phyloP scores from a whole-genome alignment of 2,797 vertebrate species.

The Clamator glandarius region DNA sequence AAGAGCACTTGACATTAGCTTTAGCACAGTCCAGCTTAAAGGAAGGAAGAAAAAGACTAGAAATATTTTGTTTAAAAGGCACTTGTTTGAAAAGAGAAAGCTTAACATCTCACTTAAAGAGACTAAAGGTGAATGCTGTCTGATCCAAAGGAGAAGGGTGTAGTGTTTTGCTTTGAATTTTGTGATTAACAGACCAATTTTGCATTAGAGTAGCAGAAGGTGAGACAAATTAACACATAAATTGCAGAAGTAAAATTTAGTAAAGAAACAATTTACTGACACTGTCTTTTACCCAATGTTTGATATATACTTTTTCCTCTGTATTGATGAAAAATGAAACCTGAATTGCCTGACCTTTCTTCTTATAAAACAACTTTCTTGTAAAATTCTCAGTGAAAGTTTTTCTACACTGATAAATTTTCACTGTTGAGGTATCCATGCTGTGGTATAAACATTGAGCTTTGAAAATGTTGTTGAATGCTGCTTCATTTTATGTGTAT shows the following conservation, averaged over 20 bases:
- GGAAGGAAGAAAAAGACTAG: neutral
- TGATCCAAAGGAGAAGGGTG: neutral
- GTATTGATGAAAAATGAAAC: neutral
- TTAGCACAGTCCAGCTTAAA: neutral
- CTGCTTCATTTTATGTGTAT: accelerated
- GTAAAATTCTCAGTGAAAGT: neutral
- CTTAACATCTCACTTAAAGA: neutral
- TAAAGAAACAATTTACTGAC: neutral
- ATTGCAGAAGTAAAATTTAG: neutral
- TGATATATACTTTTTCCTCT: neutral
- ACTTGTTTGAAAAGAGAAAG: neutral
- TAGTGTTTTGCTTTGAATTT: neutral
- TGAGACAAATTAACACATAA: neutral
- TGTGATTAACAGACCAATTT: neutral
- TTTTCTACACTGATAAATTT: neutral
- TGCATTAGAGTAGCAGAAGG: neutral
- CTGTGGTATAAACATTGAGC: neutral
- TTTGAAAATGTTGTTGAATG: neutral
- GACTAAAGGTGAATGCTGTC: neutral
- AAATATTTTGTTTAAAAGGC: neutral
- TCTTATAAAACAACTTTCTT: neutral
- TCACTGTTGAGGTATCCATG: neutral
- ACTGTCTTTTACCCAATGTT: neutral
- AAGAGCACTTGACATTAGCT: neutral
- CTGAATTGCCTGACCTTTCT: neutral